Base-by-base conservation (phyloP, 1,140 invertebrate genomes). In the Eciton burchellii region DNA sequence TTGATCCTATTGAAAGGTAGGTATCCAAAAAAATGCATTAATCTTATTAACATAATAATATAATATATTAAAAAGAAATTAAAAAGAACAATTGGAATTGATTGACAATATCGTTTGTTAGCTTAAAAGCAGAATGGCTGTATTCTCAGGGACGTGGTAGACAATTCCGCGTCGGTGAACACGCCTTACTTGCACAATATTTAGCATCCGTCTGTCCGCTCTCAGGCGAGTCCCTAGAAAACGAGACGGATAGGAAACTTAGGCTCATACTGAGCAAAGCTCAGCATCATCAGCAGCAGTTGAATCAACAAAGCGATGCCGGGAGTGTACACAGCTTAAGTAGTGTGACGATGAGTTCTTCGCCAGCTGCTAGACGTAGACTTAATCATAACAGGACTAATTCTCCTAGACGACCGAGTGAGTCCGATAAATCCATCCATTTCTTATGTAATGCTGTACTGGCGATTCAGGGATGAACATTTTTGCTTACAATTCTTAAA, bases 121-220 rank as follows among this genome's bases (percentile, higher is more conserved):
- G 98, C 92, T 95, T 98, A 79, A 97, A 98, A 94, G 98, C 97
- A n/a, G 98, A 99, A 92, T 99, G 98, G 98, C 94, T 99, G 59
- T 98, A 98, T 92, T 98, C 97, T 85, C 98, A 99, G 94, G 98
- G 98, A 26, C 96, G 97, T 90, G 98, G 98, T 14, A 95, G 98
- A 77, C 97, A 98, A 92, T 98, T 97, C 94, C 96, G 97, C 60
- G 94, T 96, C 35, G 98, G 98, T 4, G 97, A 99, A 91, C 98
- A 99, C 88, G 91, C 94, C 14, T 95, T 96, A 73, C 91, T 98
- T n/a, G 95, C 97, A 35, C 96, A 97, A 83, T 99, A 99, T 93
- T 94, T 99, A 12, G 95, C 96, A 9, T 95, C 96, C 24, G 96
- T 96, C 14, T 97, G 97, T 90, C 97, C 97, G 0, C 93, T 97